Percentiles rank a stretch among this genome's conserved stretches.
Conservation (phyloP, 1,140 invertebrate genomes). For the Solenopsis fugax region DNA sequence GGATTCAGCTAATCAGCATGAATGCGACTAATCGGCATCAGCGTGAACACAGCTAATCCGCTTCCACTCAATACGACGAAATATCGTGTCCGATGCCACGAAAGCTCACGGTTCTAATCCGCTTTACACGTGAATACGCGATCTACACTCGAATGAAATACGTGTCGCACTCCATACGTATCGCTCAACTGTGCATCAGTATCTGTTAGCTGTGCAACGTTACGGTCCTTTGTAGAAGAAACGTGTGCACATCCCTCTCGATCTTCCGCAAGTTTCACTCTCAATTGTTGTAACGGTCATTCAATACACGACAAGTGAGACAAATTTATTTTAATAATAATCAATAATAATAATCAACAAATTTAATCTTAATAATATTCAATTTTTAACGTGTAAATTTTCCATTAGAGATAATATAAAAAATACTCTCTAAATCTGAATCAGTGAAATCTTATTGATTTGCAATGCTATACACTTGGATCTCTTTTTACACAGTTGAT, state of each 20-base stretch:
- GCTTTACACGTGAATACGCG: constrained; percentile 52
- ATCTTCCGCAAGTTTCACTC: neutral
- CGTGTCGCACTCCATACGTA: neutral
- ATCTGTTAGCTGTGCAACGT: neutral
- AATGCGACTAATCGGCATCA: constrained; percentile 60
- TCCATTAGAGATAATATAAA: neutral
- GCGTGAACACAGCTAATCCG: constrained; percentile 48
- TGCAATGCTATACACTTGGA: too few relatives aligned
- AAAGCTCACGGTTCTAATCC: constrained; percentile 54
- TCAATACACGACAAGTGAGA: neutral
- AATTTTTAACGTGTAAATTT: neutral
- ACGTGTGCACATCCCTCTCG: neutral
- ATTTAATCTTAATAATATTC: neutral
- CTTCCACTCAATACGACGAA: constrained; percentile 32
- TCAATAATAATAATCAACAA: too few relatives aligned
- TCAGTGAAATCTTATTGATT: too few relatives aligned
- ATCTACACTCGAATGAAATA: constrained; percentile 4
- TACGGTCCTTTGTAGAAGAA: constrained; percentile 4
- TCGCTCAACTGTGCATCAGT: constrained; percentile 25
- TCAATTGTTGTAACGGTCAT: neutral
- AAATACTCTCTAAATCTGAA: too few relatives aligned
- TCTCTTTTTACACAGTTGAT: too few relatives aligned
- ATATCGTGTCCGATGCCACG: constrained; percentile 58
- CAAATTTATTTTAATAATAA: neutral
- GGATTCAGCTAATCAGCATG: constrained; percentile 36